phyloP scores from a whole-genome alignment of 2,888 invertebrate species.

The Monopis laevigella region DNA sequence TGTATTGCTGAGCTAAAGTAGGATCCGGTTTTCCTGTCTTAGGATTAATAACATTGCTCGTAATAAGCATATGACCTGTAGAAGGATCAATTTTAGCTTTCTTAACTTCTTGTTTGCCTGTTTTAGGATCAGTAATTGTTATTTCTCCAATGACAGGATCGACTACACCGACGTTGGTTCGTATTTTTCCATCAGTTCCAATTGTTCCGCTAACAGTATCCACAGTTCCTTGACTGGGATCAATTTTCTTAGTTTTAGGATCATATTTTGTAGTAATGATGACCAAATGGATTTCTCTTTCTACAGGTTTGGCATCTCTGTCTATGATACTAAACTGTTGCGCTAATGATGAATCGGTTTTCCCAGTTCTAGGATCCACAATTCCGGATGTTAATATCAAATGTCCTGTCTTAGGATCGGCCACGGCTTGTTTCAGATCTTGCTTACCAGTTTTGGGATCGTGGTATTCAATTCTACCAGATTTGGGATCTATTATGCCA shows the following conservation, averaged over 20 bases:
- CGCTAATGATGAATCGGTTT: slow-evolving; percentile 59
- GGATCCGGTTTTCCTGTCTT: slow-evolving; percentile 70
- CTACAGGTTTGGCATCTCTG: slow-evolving; percentile 44
- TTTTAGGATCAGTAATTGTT: slow-evolving; percentile 48
- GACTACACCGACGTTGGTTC: slow-evolving; percentile 72
- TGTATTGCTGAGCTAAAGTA: slow-evolving; percentile 59
- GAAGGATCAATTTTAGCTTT: slow-evolving; percentile 63
- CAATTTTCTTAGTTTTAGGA: slow-evolving; percentile 59
- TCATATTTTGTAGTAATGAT: slow-evolving; percentile 70
- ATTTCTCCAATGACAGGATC: slow-evolving; percentile 70
- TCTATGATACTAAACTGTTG: slow-evolving; percentile 65
- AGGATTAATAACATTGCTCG: slow-evolving; percentile 64
- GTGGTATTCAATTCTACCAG: slow-evolving; percentile 62
- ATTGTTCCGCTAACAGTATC: slow-evolving; percentile 70
- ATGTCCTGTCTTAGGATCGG: slow-evolving; percentile 65
- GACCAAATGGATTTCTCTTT: slow-evolving; percentile 65
- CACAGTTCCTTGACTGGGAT: slow-evolving; percentile 46
- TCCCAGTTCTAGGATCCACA: slow-evolving; percentile 67
- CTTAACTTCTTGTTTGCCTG: slow-evolving; percentile 65
- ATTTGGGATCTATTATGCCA: slow-evolving; percentile 64
- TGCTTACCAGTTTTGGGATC: slow-evolving; percentile 66
- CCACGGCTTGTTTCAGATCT: slow-evolving; percentile 65
- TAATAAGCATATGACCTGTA: slow-evolving; percentile 65
- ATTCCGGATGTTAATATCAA: slow-evolving; percentile 63
- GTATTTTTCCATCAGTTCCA: slow-evolving; percentile 56